Evolutionary conservation across 2,888 invertebrate species (phyloP), one percentile per base, ranked within the genome.

Genomic region (Coenonympha arcania): DNA sequence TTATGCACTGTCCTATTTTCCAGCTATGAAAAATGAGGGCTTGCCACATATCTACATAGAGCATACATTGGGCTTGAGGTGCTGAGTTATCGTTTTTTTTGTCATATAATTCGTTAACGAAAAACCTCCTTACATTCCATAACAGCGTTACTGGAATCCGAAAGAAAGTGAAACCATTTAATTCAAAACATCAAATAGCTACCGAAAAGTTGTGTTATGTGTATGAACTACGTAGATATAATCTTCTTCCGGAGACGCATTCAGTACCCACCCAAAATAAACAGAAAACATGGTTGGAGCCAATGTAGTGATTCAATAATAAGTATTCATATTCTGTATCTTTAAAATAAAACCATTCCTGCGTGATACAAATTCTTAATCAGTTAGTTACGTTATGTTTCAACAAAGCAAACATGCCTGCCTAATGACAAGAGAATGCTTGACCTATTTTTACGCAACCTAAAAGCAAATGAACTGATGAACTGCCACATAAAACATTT

Each of bases 401-500:
- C 30, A 13, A 42, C 20, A 54, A 48, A 48, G 24, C 31, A 52
- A 49, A 47, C 46, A 30, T 49, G n/a, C n/a, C n/a, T n/a, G n/a
- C n/a, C n/a, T n/a, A 49, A 47, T 47, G 49, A 55, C 26, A 46
- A 36, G 26, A 30, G 50, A 55, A 50, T 42, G 42, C 28, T 40
- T 47, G 50, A 39, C 44, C 49, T 39, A 44, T 52, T 50, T 55
- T 43, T 43, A 50, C 49, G 49, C 20, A 40, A 47, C 15, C 30
- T 52, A 43, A 49, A 50, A 53, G 42, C 44, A 53, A 53, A 50
- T 45, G 48, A 50, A 55, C 43, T 45, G 37, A 50, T 50, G 47
- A 52, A 52, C 44, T 33, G 34, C 24, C 48, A 50, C 50, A 53
- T 55, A 50, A 55, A 52, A 55, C 28, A 37, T 50, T 55, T 50